Conservation (phyloP, 2,888 invertebrate species). For the Leucophenga montana region DNA sequence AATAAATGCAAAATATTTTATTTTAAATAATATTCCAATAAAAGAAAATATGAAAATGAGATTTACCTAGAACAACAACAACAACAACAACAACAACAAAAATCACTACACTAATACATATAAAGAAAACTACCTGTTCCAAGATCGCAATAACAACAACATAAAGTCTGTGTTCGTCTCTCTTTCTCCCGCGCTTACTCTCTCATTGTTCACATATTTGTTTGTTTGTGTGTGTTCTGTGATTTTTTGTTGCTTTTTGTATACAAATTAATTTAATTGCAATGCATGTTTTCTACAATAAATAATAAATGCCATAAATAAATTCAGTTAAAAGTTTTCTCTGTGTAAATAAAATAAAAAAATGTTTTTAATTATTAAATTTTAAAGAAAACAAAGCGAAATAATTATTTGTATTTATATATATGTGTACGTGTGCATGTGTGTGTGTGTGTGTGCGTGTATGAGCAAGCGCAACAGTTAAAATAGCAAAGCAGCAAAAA, state of each 20-base stretch:
- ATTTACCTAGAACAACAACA: slow-evolving; percentile 1
- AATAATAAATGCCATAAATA: background rate
- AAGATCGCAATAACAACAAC: slow-evolving; percentile 7
- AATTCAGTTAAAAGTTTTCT: background rate
- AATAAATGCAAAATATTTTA: slow-evolving; percentile 19
- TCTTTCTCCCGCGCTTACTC: slow-evolving; percentile 10
- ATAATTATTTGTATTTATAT: background rate
- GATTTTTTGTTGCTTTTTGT: background rate
- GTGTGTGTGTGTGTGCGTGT: background rate
- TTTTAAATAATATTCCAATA: too few relatives aligned
- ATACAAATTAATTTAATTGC: background rate
- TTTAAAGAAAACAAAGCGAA: background rate
- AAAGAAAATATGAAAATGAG: slow-evolving; percentile 20
- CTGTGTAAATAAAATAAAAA: background rate
- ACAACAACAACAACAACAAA: slow-evolving; percentile 5
- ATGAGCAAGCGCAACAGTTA: slow-evolving; percentile 14
- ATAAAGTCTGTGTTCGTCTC: background rate
- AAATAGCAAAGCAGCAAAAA: background rate
- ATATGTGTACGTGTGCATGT: background rate
- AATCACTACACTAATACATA: background rate
- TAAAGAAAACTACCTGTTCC: slow-evolving; percentile 40
- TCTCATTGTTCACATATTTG: background rate
- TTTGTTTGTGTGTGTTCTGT: slow-evolving; percentile 20
- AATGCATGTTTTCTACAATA: background rate
- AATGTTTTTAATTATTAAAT: background rate